These are phyloP conservation scores for Salvelinus sp. DNA, from an alignment of 2,113 vertebrate genomes.

Conservation along the genomic window DNA sequence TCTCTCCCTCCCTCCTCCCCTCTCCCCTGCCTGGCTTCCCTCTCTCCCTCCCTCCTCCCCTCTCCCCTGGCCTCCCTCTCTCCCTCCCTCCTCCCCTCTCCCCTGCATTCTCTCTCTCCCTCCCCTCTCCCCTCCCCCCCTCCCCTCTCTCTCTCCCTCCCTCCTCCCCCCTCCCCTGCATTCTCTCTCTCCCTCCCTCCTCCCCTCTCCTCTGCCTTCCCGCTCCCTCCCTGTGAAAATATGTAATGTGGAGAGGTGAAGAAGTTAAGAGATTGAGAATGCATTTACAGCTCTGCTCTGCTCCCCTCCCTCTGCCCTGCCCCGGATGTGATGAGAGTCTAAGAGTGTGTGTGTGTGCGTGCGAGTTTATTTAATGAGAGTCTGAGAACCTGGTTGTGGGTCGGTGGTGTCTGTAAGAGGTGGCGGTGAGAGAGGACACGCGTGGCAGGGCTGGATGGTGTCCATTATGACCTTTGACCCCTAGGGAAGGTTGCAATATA, in stretches of 20 bases:
- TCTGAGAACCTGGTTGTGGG: too few species aligned
- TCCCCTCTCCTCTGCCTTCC: not conserved
- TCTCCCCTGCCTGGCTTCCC: too few species aligned
- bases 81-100: too few species aligned
- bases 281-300: slow-evolving; percentile 50
- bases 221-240: slow-evolving; percentile 13
- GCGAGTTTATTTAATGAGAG: not conserved
- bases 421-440: slow-evolving; percentile 7
- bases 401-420: slow-evolving; percentile 11
- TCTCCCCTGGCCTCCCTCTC: too few species aligned
- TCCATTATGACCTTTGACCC: slow-evolving; percentile 22
- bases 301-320: slow-evolving; percentile 14
- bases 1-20: too few species aligned
- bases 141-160: too few species aligned
- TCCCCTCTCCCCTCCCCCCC: too few species aligned
- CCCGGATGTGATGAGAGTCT: slow-evolving; percentile 54
- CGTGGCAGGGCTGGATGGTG: slow-evolving; percentile 29
- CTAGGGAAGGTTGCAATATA: not conserved
- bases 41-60: too few species aligned
- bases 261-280: slow-evolving; percentile 65
- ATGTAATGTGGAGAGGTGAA: slow-evolving; percentile 61
- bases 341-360: slow-evolving; percentile 21
- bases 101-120: too few species aligned
- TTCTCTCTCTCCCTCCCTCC: too few species aligned
- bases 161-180: too few species aligned